Percentiles rank a stretch among this genome's conserved stretches.
phyloP scores from a whole-genome alignment of 2,888 invertebrate genomes.

The Cerastis rubricosa region DNA sequence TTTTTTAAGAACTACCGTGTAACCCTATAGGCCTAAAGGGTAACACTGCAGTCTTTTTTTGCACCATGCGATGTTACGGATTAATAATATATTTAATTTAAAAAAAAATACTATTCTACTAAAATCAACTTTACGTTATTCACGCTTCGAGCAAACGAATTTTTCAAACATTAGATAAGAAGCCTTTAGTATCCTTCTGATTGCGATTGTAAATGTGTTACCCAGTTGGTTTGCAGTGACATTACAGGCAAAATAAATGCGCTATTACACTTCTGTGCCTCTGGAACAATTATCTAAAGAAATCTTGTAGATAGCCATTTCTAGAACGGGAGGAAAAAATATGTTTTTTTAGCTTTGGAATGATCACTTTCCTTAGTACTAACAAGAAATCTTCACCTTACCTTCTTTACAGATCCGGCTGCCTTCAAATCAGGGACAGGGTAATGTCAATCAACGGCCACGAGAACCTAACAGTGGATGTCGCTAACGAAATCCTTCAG shows the following conservation, averaged over 20 bases:
- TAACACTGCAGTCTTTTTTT: no score
- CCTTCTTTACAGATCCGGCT: constrained; percentile 91
- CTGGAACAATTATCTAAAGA: background rate
- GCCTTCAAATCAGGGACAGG: constrained; percentile 95
- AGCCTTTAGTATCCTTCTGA: background rate
- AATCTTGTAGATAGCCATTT: background rate
- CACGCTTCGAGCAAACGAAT: background rate
- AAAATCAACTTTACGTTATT: background rate
- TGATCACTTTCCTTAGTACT: background rate
- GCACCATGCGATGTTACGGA: no score
- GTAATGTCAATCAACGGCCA: constrained; percentile 96
- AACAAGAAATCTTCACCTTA: background rate
- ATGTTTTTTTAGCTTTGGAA: background rate
- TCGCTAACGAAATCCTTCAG: constrained; percentile 91
- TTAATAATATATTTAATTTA: no score
- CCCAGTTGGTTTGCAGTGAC: background rate
- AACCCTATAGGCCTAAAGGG: no score
- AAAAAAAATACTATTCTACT: background rate
- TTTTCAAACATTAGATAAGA: no score
- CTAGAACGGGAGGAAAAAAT: background rate
- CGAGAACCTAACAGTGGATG: constrained; percentile 92
- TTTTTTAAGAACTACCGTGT: background rate
- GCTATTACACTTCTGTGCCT: background rate
- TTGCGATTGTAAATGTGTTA: background rate
- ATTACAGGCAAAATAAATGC: background rate